Base-by-base conservation (phyloP, 2,888 invertebrate species). In the Tenthredo amoena region DNA sequence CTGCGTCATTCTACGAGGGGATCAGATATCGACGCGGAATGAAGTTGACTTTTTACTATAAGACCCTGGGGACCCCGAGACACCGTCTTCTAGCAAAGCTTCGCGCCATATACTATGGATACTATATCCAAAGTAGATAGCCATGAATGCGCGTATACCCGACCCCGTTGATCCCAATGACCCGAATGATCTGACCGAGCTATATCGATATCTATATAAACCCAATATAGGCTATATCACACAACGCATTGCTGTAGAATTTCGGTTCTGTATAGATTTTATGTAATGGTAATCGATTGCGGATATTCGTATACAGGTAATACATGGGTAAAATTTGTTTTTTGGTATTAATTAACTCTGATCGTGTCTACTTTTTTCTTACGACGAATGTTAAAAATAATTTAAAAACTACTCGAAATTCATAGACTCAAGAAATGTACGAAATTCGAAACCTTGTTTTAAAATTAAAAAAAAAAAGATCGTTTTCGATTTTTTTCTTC, bases 161-260 rank as follows among this genome's bases (percentile, higher is more conserved):
- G 50, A 77, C 76, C 76, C n/a, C 50, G 50, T 31, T 50, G 76
- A 77, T 40, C 76, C 76, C 50, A 31, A 50, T 50, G 76, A 77
- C 72, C 72, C 76, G 47, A 50, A 12, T 50, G 76, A 76, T 76
- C 47, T 18, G 79, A 1, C 79, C 26, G 77, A 77, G 34, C 55
- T 40, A 21, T n/a, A 12, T 37, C 81, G 62, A 81, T 26, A 26
- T 40, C 81, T 62, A 21, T 40, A 62, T 40, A 62, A 81, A 81
- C 62, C 62, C 18, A 77, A 81, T 50, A 31, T 77, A 18, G 55
- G 31, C 15, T 40, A 62, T 81, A 10, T n/a, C 10, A 10, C 34
- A 21, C 37, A 37, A 12, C 12, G 40, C 34, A 18, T 55, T 71
- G 71, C 7, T 34, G 71, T 37, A 71, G 4, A 15, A 31, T 47